phyloP scores from a whole-genome alignment of 1,140 invertebrate genomes.

The Drosophila nannoptera region DNA sequence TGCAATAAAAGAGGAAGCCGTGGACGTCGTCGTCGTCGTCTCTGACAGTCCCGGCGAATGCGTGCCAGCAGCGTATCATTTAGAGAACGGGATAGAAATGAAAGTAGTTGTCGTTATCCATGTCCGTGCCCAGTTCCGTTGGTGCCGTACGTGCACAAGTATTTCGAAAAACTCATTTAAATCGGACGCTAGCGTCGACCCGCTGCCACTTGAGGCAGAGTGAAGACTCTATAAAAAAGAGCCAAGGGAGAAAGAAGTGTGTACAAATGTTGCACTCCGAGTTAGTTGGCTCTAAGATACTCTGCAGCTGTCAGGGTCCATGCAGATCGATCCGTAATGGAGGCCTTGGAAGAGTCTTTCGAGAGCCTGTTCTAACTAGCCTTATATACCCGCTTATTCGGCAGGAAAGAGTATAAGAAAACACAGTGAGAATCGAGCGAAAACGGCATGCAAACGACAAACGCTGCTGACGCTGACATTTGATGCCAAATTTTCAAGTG shows the following conservation, averaged over 20 bases:
- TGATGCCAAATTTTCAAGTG: conserved; percentile 78
- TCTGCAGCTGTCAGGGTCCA: background rate
- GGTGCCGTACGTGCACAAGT: conserved; percentile 69
- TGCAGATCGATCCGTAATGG: too few species aligned
- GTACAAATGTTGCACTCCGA: conserved; percentile 1
- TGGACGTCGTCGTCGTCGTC: conserved; percentile 27
- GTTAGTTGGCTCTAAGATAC: background rate
- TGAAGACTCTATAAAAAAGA: conserved; percentile 27
- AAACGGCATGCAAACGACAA: conserved; percentile 72
- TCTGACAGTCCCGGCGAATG: conserved; percentile 46
- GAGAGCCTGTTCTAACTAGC: too few species aligned
- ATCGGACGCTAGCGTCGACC: conserved; percentile 50
- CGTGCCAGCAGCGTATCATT: conserved; percentile 50
- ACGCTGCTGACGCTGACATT: conserved; percentile 66
- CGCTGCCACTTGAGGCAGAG: conserved; percentile 45
- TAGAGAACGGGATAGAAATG: conserved; percentile 49
- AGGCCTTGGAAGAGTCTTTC: too few species aligned
- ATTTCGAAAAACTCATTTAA: conserved; percentile 77
- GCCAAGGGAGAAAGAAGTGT: background rate
- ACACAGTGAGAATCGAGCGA: conserved; percentile 66
- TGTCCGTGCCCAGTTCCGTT: conserved; percentile 34
- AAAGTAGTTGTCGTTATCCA: conserved; percentile 66
- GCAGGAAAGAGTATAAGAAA: conserved; percentile 1
- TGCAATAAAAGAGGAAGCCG: conserved; percentile 55
- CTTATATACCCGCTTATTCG: background rate